Percentiles rank a stretch among this genome's conserved stretches.
phyloP scores from a whole-genome alignment of 2,113 vertebrate species.

The Burhinus oedicnemus region DNA sequence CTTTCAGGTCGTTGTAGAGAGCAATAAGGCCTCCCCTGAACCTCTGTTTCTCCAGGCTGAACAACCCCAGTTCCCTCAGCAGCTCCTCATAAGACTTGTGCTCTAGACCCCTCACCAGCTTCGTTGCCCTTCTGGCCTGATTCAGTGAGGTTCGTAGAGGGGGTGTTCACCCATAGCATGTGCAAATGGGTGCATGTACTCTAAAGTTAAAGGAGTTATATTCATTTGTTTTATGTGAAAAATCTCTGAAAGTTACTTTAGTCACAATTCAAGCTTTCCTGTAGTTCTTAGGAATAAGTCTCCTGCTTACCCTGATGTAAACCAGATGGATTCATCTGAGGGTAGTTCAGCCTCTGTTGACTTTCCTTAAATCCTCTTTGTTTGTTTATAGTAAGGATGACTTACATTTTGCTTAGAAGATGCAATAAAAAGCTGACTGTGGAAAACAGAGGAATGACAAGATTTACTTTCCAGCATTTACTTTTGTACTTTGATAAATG shows the following conservation, averaged over 20 bases:
- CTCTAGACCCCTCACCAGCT: too few species aligned
- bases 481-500: conserved; percentile 48
- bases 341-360: neutral
- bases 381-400: conserved; percentile 8
- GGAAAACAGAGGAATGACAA: conserved; percentile 16
- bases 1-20: too few species aligned
- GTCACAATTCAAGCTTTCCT: neutral
- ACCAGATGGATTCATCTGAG: conserved; percentile 31
- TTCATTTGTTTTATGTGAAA: neutral
- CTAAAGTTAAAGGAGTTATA: neutral
- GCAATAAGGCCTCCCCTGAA: too few species aligned
- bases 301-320: neutral
- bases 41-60: too few species aligned
- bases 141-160: neutral
- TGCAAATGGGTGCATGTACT: neutral
- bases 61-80: too few species aligned
- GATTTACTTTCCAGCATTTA: conserved; percentile 35
- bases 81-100: too few species aligned
- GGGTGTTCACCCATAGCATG: neutral
- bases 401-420: conserved; percentile 35
- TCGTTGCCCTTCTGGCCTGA: neutral
- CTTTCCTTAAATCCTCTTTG: conserved; percentile 25
- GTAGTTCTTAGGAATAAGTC: neutral
- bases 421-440: conserved; percentile 19
- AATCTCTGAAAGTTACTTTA: neutral